Conservation (phyloP, 2,888 invertebrate species). For the Drosophila formosana region DNA sequence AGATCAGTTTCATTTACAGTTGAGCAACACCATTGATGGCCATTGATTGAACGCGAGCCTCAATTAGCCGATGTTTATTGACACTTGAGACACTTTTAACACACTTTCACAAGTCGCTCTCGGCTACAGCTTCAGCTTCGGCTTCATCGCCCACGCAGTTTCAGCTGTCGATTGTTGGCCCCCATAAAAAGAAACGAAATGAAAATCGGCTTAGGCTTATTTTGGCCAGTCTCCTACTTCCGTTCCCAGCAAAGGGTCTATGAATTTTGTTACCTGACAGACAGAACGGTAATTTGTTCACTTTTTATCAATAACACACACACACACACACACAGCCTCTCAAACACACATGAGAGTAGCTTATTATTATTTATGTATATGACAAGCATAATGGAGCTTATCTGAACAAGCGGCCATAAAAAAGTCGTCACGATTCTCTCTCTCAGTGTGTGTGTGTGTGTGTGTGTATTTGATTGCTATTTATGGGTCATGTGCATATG, state of each 20-base stretch:
- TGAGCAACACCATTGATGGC: not conserved
- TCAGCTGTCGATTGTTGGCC: not conserved
- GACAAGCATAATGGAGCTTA: conserved; percentile 55
- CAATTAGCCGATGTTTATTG: conserved; percentile 45
- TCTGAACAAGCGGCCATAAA: conserved; percentile 42
- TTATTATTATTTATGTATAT: conserved; percentile 53
- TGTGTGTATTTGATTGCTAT: conserved; percentile 32
- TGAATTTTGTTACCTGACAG: conserved; percentile 40
- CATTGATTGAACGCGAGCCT: conserved; percentile 4
- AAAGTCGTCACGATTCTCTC: conserved; percentile 23
- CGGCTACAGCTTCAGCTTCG: not conserved
- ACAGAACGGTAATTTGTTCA: conserved; percentile 38
- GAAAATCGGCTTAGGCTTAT: conserved; percentile 39
- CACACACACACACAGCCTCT: not conserved
- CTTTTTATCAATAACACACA: conserved; percentile 50
- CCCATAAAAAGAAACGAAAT: conserved; percentile 9
- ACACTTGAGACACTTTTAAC: conserved; percentile 50
- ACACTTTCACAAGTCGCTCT: conserved; percentile 36
- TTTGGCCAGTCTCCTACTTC: conserved; percentile 31
- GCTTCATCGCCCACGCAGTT: conserved; percentile 4
- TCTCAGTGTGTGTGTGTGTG: conserved; percentile 20
- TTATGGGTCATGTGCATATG: conserved; percentile 38
- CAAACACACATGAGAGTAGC: conserved; percentile 10
- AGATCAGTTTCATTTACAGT: not conserved
- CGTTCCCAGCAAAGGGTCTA: conserved; percentile 19